Conservation (phyloP, 2,113 vertebrate species). For the Phrynosoma platyrhinos region DNA sequence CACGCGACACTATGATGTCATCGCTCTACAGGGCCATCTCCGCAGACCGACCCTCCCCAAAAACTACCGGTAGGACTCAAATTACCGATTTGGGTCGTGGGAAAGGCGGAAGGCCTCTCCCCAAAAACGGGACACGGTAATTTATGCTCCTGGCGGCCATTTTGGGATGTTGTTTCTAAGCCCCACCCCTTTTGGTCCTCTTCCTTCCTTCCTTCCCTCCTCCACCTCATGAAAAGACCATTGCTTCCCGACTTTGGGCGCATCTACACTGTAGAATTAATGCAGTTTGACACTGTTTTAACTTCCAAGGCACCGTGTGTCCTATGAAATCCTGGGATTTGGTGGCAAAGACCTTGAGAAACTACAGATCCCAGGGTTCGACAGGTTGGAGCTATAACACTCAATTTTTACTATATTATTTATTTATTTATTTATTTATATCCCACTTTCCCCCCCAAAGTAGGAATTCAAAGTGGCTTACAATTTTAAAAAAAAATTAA, state of each 20-base stretch:
- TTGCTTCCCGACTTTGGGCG: too few relatives aligned
- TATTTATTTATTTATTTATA: too few relatives aligned
- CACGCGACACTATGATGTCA: neutral
- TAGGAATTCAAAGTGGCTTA: too few relatives aligned
- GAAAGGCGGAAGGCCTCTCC: neutral
- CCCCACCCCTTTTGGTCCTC: too few relatives aligned
- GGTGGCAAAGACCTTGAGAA: neutral
- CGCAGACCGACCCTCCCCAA: neutral
- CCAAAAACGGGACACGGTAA: neutral
- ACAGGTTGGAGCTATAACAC: neutral
- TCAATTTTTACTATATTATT: too few relatives aligned
- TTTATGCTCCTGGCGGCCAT: neutral
- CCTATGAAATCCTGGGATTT: neutral
- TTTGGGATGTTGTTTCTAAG: neutral
- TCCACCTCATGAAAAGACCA: too few relatives aligned
- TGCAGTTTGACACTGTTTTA: too few relatives aligned
- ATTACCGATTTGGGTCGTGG: neutral
- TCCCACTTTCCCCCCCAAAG: too few relatives aligned
- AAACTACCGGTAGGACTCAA: neutral
- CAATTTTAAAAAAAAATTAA: too few relatives aligned
- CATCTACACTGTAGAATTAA: too few relatives aligned
- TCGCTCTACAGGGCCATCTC: neutral
- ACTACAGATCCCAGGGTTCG: neutral
- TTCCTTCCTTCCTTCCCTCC: too few relatives aligned
- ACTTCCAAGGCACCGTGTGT: too few relatives aligned